Evolutionary conservation across 1,140 invertebrate species (phyloP), one percentile per base, ranked within the genome.

Genomic region (Calliphora vicina): DNA sequence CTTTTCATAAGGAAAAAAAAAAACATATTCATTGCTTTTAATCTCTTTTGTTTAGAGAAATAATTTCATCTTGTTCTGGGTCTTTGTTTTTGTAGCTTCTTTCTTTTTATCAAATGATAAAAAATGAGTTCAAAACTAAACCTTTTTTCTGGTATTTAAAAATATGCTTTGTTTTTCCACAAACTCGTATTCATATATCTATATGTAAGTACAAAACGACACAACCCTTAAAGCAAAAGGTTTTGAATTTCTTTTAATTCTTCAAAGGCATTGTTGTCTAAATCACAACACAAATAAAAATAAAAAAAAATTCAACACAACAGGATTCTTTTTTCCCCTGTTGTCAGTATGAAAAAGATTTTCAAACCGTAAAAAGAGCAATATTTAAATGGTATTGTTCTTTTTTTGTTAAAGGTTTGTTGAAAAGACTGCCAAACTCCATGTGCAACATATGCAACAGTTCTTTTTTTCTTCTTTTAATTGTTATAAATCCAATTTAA

Each of bases 171-270:
- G 35, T 29, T 26, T 78, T 78, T 78, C 27, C 17, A n/a, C 17
- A n/a, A 17, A 57, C 45, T 17, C 1, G 13, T 57, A 17, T 67
- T 67, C 23, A 20, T 67, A 23, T 67, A n/a, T n/a, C n/a, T n/a
- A n/a, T n/a, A n/a, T n/a, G n/a, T n/a, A n/a, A n/a, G n/a, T n/a
- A 67, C n/a, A 57, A 15, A 57, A 57, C 15, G 50, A 57, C 50
- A 67, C 61, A 67, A 67, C 61, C 61, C 61, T 78, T 35, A 35
- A 35, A 43, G 73, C 73, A 43, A 45, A 76, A 78, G 42, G 74
- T 42, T 78, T 78, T 78, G 20, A 78, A 78, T 78, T 43, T 78
- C 74, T 78, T 78, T 43, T 78, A 78, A 78, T 78, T 78, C 35
- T 43, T 78, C 20, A 78, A 78, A 43, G 74, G 35, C 42, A 43